Evolutionary conservation across 2,797 vertebrate species (phyloP), one percentile per base, ranked within the genome.

Genomic region (Macroramphosus scolopax): DNA sequence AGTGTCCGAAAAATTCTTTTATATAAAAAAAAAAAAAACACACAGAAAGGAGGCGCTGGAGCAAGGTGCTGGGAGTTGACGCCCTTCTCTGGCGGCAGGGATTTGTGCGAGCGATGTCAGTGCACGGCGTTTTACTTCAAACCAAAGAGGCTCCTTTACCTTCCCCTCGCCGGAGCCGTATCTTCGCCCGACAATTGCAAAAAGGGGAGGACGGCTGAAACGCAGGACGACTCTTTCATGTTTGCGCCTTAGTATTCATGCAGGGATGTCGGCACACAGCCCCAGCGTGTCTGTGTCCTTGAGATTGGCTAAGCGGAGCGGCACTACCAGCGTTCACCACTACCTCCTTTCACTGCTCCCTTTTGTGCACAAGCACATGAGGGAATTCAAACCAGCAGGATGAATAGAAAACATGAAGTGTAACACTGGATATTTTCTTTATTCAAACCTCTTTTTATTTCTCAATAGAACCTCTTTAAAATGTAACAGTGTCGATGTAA

Each of bases 281-380:
- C 72, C 73, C 71, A 62, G 75, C 74, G 77, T 68, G 78, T 81
- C 82, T 87, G 85, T 69, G 77, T 84, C 82, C 84, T 84, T 85
- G 82, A 88, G 81, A 82, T 86, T 86, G 84, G 76, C 79, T 48
- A 62, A 80, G 70, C 49, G 1, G 63, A 82, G 73, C 70, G 72
- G 53, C 71, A 51, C 63, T 39, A 5, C 51, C 15, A 48, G 61
- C 64, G 47, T 79, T 75, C 17, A 8, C 49, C 72, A 46, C 48
- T 46, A 25, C 31, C 50, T 84, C 54, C 76, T 83, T 81, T 81
- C 56, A 49, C 33, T 43, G 14, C 25, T 52, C 40, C 51, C 34
- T 41, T 52, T 41, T 11, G 41, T 5, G 54, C 51, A 50, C 61
- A 62, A 30, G 37, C 57, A 58, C 8, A 14, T 57, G 30, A 63